Percentiles rank a stretch among this genome's conserved stretches.
Conservation (phyloP, 1,140 invertebrate species). For the Drosophila ohnishii region DNA sequence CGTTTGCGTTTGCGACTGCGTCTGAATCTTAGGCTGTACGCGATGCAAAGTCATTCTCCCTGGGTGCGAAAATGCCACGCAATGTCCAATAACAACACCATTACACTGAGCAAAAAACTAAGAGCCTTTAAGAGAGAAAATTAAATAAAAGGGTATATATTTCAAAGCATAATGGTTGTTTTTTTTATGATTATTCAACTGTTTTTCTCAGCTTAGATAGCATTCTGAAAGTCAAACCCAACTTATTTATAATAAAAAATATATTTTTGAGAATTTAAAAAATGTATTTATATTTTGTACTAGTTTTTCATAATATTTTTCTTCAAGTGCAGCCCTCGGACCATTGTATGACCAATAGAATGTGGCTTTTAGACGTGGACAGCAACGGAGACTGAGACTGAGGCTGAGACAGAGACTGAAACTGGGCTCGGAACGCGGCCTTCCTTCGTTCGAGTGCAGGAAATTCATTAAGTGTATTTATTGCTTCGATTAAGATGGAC, state of each 20-base stretch:
- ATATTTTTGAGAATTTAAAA: not conserved
- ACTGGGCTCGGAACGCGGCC: conserved; percentile 41
- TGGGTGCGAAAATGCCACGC: conserved; percentile 80
- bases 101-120: not conserved
- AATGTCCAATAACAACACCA: conserved; percentile 60
- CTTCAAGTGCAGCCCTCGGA: conserved; percentile 27
- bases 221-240: no score
- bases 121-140: not conserved
- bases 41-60: conserved; percentile 60
- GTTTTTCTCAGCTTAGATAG: not conserved
- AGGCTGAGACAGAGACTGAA: conserved; percentile 20
- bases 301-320: not conserved
- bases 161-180: not conserved
- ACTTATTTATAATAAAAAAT: not conserved
- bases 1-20: conserved; percentile 56
- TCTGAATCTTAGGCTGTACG: conserved; percentile 27
- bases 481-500: conserved; percentile 81
- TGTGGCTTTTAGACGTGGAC: conserved; percentile 51
- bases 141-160: not conserved
- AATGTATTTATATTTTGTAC: not conserved
- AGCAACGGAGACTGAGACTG: conserved; percentile 2
- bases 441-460: conserved; percentile 66
- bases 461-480: conserved; percentile 82
- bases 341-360: conserved; percentile 78
- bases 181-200: not conserved